A percentile compares a stretch with the other conserved stretches of the same genome.
phyloP scores from a whole-genome alignment of 2,797 vertebrate species.

The Mormyrops boulengeri region DNA sequence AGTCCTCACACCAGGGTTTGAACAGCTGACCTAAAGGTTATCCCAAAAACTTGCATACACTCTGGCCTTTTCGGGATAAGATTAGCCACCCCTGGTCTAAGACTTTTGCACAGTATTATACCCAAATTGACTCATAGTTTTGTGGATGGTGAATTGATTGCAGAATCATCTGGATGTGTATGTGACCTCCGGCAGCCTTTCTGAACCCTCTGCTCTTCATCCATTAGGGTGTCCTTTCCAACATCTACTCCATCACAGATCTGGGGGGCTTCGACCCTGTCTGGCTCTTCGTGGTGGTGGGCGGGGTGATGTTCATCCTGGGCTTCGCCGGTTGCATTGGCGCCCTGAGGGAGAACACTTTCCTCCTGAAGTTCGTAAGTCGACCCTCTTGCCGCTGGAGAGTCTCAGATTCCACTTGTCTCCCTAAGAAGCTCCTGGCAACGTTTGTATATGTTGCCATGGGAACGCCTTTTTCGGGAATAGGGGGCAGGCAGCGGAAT shows the following conservation, averaged over 20 bases:
- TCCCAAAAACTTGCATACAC: neutral
- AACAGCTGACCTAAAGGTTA: neutral
- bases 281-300: constrained; percentile 96
- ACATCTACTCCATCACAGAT: constrained; percentile 97
- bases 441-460: neutral
- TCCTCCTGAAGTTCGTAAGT: constrained; percentile 96
- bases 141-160: neutral
- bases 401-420: neutral
- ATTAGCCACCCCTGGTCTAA: neutral
- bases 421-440: neutral
- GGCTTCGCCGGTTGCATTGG: constrained; percentile 97
- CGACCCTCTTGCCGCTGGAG: neutral
- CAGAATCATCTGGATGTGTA: neutral
- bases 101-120: neutral
- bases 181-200: neutral
- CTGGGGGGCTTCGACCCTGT: constrained; percentile 95
- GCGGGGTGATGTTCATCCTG: constrained; percentile 96
- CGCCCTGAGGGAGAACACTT: constrained; percentile 91
- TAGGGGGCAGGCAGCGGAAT: neutral
- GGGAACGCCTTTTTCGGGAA: neutral
- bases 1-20: neutral
- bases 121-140: neutral
- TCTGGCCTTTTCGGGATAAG: neutral
- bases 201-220: neutral
- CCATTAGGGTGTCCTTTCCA: constrained; percentile 87